Percentiles rank a stretch among this genome's conserved stretches.
Conservation (phyloP, 2,888 invertebrate genomes). For the Augochlorella aurata region DNA sequence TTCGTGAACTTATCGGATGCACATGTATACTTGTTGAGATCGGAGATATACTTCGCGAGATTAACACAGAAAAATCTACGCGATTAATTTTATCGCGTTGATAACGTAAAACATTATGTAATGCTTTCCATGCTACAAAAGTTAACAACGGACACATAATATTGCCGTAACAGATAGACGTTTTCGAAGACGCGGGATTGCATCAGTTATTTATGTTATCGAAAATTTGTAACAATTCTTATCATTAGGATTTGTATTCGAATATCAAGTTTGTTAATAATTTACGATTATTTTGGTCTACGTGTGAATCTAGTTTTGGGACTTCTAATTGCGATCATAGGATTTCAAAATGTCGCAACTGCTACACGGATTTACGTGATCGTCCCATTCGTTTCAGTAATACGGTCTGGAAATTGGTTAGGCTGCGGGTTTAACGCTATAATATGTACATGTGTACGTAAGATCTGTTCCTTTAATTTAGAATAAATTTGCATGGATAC, state of each 20-base stretch:
- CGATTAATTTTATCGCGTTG: slow-evolving; percentile 27
- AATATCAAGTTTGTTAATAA: neutral
- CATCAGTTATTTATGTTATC: neutral
- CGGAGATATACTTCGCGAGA: neutral
- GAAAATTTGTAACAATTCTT: neutral
- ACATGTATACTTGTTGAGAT: slow-evolving; percentile 30
- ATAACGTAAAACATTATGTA: slow-evolving; percentile 24
- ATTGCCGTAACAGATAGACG: neutral
- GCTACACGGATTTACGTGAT: neutral
- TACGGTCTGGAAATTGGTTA: slow-evolving; percentile 4
- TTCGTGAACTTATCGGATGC: slow-evolving; percentile 17
- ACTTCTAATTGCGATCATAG: neutral
- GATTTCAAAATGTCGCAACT: slow-evolving; percentile 35
- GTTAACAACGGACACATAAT: neutral
- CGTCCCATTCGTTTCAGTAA: slow-evolving; percentile 14
- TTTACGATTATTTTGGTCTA: neutral
- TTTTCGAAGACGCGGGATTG: neutral
- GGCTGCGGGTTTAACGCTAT: neutral
- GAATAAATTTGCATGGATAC: neutral
- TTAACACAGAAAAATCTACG: neutral
- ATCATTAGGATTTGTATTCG: neutral
- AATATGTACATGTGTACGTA: neutral
- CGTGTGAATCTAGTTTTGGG: neutral
- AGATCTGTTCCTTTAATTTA: neutral
- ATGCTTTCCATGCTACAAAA: neutral